Percentiles rank a stretch among this genome's conserved stretches.
phyloP scores from a whole-genome alignment of 2,888 invertebrate species.

The Mycalesis mineus region DNA sequence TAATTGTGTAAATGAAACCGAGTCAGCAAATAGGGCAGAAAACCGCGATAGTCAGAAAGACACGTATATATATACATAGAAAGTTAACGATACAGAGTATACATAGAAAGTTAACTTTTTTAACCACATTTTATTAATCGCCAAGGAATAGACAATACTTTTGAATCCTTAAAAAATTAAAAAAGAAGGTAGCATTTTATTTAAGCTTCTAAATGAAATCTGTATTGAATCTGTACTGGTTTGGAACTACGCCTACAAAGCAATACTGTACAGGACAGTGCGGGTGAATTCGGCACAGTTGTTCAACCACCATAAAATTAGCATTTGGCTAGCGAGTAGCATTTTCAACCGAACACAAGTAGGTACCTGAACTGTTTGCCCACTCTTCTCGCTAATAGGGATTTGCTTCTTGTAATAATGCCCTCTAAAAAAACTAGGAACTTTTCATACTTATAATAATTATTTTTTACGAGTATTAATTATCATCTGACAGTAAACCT shows the following conservation, averaged over 20 bases:
- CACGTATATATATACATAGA: too few relatives aligned
- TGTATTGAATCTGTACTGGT: constrained; percentile 37
- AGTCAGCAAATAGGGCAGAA: too few relatives aligned
- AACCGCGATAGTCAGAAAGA: too few relatives aligned
- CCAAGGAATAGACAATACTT: too few relatives aligned
- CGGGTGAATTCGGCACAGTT: constrained; percentile 70
- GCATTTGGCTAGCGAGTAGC: constrained; percentile 74
- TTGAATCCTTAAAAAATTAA: background rate
- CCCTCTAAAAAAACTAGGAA: too few relatives aligned
- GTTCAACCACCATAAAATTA: constrained; percentile 79
- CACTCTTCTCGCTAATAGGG: constrained; percentile 56
- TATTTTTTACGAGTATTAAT: too few relatives aligned
- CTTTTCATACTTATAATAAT: too few relatives aligned
- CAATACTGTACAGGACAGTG: constrained; percentile 68
- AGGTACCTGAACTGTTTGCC: constrained; percentile 71
- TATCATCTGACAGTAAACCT: too few relatives aligned
- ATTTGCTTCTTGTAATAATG: constrained; percentile 35
- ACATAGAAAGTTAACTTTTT: too few relatives aligned
- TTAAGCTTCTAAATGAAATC: constrained; percentile 8
- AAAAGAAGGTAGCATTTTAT: background rate
- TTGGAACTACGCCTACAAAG: constrained; percentile 66
- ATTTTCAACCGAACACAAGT: constrained; percentile 68
- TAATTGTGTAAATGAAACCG: too few relatives aligned
- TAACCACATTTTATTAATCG: too few relatives aligned
- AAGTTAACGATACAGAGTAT: too few relatives aligned